Conservation (phyloP, 2,888 invertebrate genomes). For the Heteromyza rotundicornis region DNA sequence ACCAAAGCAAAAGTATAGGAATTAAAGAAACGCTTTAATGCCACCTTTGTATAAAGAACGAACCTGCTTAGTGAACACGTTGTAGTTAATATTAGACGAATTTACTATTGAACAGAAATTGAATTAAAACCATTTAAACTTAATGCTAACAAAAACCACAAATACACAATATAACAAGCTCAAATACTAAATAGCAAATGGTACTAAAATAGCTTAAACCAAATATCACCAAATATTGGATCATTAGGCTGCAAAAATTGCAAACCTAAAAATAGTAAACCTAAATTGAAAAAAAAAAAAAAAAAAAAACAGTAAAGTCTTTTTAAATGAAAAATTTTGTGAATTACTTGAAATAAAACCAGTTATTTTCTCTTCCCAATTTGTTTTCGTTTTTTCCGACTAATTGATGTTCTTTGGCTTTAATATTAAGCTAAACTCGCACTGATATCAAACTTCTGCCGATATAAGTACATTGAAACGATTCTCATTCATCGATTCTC, state of each 20-base stretch:
- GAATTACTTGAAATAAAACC: too few species aligned
- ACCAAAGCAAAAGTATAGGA: conserved; percentile 26
- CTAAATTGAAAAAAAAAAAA: too few species aligned
- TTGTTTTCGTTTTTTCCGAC: too few species aligned
- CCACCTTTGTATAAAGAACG: conserved; percentile 19
- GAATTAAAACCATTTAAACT: conserved; percentile 15
- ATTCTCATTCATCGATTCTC: too few species aligned
- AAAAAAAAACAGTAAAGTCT: neutral
- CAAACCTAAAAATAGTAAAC: neutral
- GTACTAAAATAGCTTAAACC: conserved; percentile 19
- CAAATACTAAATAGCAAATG: conserved; percentile 13
- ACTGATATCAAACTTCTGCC: too few species aligned
- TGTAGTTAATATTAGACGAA: conserved; percentile 48
- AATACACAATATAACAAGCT: conserved; percentile 12
- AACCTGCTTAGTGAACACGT: conserved; percentile 40
- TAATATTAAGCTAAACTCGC: too few species aligned
- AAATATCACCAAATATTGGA: conserved; percentile 8
- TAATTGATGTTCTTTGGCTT: too few species aligned
- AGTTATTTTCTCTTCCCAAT: too few species aligned
- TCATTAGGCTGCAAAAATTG: neutral
- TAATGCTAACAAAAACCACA: conserved; percentile 13
- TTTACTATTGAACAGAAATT: conserved; percentile 36
- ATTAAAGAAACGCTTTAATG: conserved; percentile 41
- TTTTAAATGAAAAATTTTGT: conserved; percentile 9
- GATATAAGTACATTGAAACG: too few species aligned